These are phyloP conservation scores for Congeria kusceri DNA, from an alignment of 2,888 invertebrate species.

Conservation along the genomic window DNA sequence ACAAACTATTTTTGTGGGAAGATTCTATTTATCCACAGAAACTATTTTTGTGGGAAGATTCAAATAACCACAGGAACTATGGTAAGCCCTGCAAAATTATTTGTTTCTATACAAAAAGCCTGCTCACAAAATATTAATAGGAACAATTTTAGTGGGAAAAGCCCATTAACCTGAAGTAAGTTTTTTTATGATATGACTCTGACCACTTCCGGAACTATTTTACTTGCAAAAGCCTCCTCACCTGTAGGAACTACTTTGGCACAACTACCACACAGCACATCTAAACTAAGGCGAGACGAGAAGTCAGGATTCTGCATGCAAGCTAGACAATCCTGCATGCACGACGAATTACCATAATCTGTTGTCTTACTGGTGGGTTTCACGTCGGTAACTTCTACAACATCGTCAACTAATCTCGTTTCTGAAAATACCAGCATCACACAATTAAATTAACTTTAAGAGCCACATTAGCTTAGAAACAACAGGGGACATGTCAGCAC, in stretches of 20 bases:
- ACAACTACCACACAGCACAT: conserved; percentile 39
- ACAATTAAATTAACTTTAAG: too few species aligned
- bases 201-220: conserved; percentile 20
- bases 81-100: too few species aligned
- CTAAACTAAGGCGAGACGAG: conserved; percentile 12
- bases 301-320: conserved; percentile 34
- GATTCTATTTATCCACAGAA: too few species aligned
- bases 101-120: too few species aligned
- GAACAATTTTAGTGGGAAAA: too few species aligned
- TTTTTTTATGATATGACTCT: background rate
- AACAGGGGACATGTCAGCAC: too few species aligned
- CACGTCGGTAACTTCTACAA: conserved; percentile 12
- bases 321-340: conserved; percentile 45
- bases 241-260: conserved; percentile 48
- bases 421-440: conserved; percentile 25
- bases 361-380: background rate
- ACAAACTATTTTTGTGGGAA: too few species aligned
- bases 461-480: too few species aligned
- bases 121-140: too few species aligned
- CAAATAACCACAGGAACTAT: too few species aligned
- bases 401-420: conserved; percentile 43
- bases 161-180: too few species aligned
- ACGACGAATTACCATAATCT: conserved; percentile 46
- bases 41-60: too few species aligned
- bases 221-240: conserved; percentile 51